Conservation (phyloP, 2,797 vertebrate genomes). For the Betta splendens region DNA sequence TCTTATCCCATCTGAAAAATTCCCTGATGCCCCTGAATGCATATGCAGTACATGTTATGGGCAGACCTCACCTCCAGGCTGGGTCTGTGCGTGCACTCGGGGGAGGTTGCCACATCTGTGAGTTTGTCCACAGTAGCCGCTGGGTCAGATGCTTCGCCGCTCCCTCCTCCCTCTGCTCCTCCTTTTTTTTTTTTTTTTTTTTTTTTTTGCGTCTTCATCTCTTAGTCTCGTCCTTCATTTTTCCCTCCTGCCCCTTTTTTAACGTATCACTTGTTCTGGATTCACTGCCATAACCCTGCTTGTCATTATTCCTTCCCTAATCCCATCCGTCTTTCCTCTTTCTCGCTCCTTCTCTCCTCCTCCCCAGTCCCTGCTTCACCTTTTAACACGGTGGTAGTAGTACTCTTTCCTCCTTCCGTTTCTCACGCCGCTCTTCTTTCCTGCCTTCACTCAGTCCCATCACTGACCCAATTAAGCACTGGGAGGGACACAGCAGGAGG, state of each 20-base stretch:
- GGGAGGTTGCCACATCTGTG: constrained; percentile 70
- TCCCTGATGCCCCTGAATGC: constrained; percentile 14
- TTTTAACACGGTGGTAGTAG: constrained; percentile 39
- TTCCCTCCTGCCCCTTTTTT: constrained; percentile 5
- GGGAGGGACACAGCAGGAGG: constrained; percentile 64
- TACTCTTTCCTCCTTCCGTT: constrained; percentile 33
- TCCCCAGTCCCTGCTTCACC: constrained; percentile 11
- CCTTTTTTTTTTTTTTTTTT: constrained; percentile 25
- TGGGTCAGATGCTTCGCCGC: constrained; percentile 56
- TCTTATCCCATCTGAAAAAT: constrained; percentile 20
- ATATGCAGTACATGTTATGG: constrained; percentile 49
- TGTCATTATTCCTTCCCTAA: constrained; percentile 29
- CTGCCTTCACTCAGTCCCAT: constrained; percentile 63
- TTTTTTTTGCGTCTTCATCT: constrained; percentile 24
- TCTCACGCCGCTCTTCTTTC: constrained; percentile 38
- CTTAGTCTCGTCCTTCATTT: constrained; percentile 34
- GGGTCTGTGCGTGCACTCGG: constrained; percentile 46
- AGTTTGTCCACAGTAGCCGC: constrained; percentile 53
- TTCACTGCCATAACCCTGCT: constrained; percentile 7
- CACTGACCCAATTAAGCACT: constrained; percentile 81
- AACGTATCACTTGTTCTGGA: constrained; percentile 19
- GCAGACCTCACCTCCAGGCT: constrained; percentile 60
- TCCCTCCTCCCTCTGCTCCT: constrained; percentile 22
- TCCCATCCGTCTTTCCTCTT: constrained; percentile 17
- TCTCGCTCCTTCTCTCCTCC: background rate